Percentiles rank a stretch among this genome's conserved stretches.
phyloP scores from a whole-genome alignment of 92 coral and sea anemone species.

The Chrysogorgia sp. region DNA sequence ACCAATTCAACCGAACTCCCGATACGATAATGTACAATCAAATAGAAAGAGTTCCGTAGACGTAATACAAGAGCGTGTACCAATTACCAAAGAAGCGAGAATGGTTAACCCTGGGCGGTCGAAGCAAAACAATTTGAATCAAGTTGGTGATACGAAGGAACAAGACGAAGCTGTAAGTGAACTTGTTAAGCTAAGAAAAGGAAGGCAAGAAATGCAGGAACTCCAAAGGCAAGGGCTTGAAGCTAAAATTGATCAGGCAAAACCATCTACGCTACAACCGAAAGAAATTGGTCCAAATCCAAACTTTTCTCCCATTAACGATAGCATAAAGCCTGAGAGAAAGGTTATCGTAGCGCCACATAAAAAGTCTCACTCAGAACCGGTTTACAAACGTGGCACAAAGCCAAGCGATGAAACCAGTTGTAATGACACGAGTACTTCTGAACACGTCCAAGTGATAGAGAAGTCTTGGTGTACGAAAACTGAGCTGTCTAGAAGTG shows the following conservation, averaged over 20 bases:
- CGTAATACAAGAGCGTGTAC: background rate
- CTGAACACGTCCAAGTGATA: background rate
- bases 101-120: background rate
- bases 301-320: no score
- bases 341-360: no score
- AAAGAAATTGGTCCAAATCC: no score
- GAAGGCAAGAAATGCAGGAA: background rate
- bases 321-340: no score
- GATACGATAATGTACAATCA: slow-evolving; percentile 50
- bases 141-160: background rate
- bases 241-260: no score
- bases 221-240: no score
- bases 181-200: slow-evolving; percentile 4
- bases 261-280: no score
- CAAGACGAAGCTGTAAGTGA: background rate
- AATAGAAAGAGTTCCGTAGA: background rate
- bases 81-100: background rate
- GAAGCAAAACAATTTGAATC: background rate
- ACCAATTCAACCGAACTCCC: slow-evolving; percentile 82
- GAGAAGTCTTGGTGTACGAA: background rate
- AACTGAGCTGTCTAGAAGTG: slow-evolving; percentile 8
- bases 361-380: background rate
- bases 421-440: no score
- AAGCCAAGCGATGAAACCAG: background rate
- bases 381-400: background rate